Percentiles rank a stretch among this genome's conserved stretches.
phyloP scores from a whole-genome alignment of 64 coral and sea anemone genomes.

The Trachythela sp. region DNA sequence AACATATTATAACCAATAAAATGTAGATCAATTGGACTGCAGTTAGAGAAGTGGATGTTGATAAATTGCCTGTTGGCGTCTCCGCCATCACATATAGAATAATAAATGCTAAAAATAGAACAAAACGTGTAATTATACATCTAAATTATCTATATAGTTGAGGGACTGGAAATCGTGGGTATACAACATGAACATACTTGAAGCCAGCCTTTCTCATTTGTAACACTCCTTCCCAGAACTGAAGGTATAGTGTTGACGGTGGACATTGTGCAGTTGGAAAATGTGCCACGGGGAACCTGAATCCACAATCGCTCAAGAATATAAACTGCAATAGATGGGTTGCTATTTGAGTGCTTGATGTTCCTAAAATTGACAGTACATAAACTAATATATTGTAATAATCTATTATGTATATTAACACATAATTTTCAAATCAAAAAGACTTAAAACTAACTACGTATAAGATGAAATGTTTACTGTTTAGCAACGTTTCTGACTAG shows the following conservation, averaged over 20 bases:
- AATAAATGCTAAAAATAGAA: conserved; percentile 21
- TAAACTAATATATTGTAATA: background rate
- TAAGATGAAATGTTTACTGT: no score
- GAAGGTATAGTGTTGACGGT: conserved; percentile 15
- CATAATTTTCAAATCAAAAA: background rate
- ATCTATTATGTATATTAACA: no score
- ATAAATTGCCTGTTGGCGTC: conserved; percentile 20
- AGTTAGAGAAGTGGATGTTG: conserved; percentile 13
- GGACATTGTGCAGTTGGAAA: conserved; percentile 27
- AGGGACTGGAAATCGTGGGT: background rate
- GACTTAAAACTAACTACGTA: background rate
- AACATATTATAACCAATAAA: background rate
- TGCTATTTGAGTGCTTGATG: conserved; percentile 16
- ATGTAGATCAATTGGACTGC: background rate
- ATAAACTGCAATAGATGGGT: conserved; percentile 36
- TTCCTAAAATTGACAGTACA: background rate
- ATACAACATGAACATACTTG: background rate
- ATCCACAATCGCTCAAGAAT: conserved; percentile 44
- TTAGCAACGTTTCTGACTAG: no score
- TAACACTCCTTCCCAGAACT: conserved; percentile 45
- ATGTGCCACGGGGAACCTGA: conserved; percentile 46
- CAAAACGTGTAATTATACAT: no score
- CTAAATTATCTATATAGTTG: background rate
- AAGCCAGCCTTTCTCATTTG: conserved; percentile 34
- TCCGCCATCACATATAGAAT: conserved; percentile 30